These are phyloP conservation scores for Periphyllus acericola DNA, from an alignment of 2,888 invertebrate species.

Conservation along the genomic window DNA sequence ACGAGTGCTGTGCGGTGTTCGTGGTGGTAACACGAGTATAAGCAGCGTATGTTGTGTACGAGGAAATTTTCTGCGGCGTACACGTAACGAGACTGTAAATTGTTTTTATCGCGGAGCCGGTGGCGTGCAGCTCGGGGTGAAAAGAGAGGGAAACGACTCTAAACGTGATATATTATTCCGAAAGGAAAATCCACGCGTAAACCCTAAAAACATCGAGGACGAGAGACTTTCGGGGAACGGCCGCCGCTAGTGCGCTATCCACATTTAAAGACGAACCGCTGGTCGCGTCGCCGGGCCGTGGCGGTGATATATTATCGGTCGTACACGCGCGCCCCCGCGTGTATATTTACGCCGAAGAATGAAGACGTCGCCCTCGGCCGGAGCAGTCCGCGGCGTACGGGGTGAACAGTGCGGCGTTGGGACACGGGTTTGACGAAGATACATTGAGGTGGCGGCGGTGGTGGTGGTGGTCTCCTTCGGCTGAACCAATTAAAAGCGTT, in stretches of 20 bases:
- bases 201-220: neutral
- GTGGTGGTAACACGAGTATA: neutral
- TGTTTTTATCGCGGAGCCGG: constrained; percentile 36
- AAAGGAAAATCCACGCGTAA: neutral
- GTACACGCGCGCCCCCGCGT: neutral
- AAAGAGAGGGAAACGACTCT: neutral
- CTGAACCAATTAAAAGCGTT: constrained; percentile 53
- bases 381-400: neutral
- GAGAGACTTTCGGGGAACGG: neutral
- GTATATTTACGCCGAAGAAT: neutral
- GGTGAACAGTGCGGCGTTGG: neutral
- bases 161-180: constrained; percentile 13
- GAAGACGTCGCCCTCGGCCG: neutral
- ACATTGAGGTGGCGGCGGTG: constrained; percentile 36
- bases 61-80: constrained; percentile 1
- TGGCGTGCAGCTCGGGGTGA: neutral
- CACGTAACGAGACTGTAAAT: constrained; percentile 26
- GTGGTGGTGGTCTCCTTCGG: no score
- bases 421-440: constrained; percentile 54
- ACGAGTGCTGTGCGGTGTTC: neutral
- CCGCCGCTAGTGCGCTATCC: neutral
- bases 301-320: neutral
- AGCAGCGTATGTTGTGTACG: neutral
- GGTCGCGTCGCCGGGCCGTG: neutral
- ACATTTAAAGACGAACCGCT: neutral